A percentile compares a stretch with the other conserved stretches of the same genome.
These are phyloP conservation scores for Emberiza fucata DNA, from an alignment of 2,113 vertebrate genomes.

Conservation along the genomic window DNA sequence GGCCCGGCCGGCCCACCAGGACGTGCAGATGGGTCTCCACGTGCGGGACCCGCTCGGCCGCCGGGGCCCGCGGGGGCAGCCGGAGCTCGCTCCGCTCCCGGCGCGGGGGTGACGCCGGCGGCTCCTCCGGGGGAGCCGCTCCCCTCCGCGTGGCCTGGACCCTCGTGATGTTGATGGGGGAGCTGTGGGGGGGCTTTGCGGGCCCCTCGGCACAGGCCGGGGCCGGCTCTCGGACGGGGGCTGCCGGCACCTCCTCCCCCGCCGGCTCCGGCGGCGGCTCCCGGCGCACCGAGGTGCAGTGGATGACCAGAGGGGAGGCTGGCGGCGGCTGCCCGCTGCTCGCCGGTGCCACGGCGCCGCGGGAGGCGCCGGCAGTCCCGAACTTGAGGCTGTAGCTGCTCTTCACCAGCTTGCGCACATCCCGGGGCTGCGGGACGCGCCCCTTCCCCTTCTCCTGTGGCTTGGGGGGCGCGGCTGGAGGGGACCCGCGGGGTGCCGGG, in stretches of 20 bases:
- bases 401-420: slow-evolving; percentile 87
- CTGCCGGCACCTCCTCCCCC: not conserved
- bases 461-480: accelerated
- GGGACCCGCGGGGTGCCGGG: not conserved
- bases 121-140: not conserved
- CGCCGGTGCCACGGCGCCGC: not conserved
- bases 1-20: not conserved
- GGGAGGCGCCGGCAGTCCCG: not conserved
- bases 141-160: slow-evolving; percentile 33
- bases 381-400: slow-evolving; percentile 86
- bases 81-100: slow-evolving; percentile 46
- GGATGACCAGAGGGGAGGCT: slow-evolving; percentile 40
- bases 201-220: not conserved
- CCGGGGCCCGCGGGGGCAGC: not conserved
- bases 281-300: slow-evolving; percentile 64
- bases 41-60: not conserved
- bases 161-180: slow-evolving; percentile 18
- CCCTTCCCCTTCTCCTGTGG: not conserved
- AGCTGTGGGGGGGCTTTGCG: not conserved
- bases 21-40: slow-evolving; percentile 55
- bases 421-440: slow-evolving; percentile 78
- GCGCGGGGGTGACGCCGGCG: not conserved
- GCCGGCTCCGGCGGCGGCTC: not conserved
- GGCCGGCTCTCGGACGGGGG: not conserved
- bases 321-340: not conserved